Conservation (phyloP, 2,888 invertebrate genomes). For the Ptychoptera albimana region DNA sequence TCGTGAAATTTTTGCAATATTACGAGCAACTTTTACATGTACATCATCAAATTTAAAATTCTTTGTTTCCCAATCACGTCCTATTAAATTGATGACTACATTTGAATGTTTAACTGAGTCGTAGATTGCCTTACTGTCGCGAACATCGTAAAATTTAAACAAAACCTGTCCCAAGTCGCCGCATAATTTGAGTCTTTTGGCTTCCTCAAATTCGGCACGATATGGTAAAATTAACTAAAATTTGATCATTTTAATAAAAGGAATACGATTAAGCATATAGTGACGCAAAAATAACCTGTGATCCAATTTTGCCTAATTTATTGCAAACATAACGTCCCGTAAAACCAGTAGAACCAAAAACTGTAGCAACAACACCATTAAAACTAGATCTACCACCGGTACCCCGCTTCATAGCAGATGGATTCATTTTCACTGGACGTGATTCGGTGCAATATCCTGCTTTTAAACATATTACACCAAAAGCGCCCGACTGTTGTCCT, state of each 20-base stretch:
- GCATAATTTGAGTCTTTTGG: slow-evolving; percentile 58
- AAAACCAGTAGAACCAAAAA: slow-evolving; percentile 86
- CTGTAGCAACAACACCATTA: slow-evolving; percentile 95
- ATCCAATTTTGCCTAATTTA: slow-evolving; percentile 72
- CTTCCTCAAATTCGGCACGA: slow-evolving; percentile 70
- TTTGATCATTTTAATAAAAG: not conserved
- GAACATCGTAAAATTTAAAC: slow-evolving; percentile 69
- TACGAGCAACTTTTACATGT: slow-evolving; percentile 68
- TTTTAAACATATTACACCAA: slow-evolving; percentile 24
- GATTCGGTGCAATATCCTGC: slow-evolving; percentile 21
- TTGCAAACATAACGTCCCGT: slow-evolving; percentile 79
- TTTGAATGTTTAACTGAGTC: slow-evolving; percentile 86
- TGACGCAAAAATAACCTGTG: slow-evolving; percentile 34
- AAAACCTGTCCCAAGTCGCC: slow-evolving; percentile 94
- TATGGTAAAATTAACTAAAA: slow-evolving; percentile 68
- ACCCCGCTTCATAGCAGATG: slow-evolving; percentile 58
- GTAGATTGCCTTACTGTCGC: slow-evolving; percentile 72
- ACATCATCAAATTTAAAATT: slow-evolving; percentile 79
- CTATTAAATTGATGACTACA: slow-evolving; percentile 90
- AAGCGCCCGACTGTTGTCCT: slow-evolving; percentile 22
- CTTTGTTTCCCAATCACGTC: slow-evolving; percentile 81
- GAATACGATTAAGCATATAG: too few relatives aligned
- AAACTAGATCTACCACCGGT: slow-evolving; percentile 91
- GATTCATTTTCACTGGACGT: slow-evolving; percentile 34
- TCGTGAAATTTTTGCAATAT: slow-evolving; percentile 55